A percentile compares a stretch with the other conserved stretches of the same genome.
Conservation (phyloP, 2,113 vertebrate genomes). For the Oreotrochilus melanogaster region DNA sequence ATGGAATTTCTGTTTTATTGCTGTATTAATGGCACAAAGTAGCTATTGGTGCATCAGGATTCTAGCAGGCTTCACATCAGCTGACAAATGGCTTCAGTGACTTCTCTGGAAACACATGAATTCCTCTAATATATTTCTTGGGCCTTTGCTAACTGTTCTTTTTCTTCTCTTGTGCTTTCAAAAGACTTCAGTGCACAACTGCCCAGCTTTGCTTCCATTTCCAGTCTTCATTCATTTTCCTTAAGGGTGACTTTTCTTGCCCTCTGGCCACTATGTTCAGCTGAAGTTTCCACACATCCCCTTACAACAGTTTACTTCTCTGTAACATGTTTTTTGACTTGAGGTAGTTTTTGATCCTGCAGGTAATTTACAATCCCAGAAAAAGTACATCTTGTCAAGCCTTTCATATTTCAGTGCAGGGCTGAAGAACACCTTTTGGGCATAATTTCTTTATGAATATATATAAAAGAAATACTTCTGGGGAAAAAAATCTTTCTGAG, state of each 20-base stretch:
- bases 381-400: neutral
- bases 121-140: neutral
- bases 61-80: neutral
- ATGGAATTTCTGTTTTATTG: conserved; percentile 54
- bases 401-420: neutral
- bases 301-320: neutral
- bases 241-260: neutral
- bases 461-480: neutral
- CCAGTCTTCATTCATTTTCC: neutral
- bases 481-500: neutral
- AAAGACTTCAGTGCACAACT: neutral
- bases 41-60: neutral
- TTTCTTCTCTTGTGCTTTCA: neutral
- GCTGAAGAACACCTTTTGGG: neutral
- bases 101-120: neutral
- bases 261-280: neutral
- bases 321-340: neutral
- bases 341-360: neutral
- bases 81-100: neutral
- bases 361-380: neutral
- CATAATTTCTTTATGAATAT: neutral
- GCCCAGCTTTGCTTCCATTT: neutral
- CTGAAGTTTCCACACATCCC: neutral
- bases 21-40: neutral
- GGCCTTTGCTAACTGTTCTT: neutral